These are phyloP conservation scores for Ceratina calcarata DNA, from an alignment of 1,140 invertebrate species.

Conservation along the genomic window DNA sequence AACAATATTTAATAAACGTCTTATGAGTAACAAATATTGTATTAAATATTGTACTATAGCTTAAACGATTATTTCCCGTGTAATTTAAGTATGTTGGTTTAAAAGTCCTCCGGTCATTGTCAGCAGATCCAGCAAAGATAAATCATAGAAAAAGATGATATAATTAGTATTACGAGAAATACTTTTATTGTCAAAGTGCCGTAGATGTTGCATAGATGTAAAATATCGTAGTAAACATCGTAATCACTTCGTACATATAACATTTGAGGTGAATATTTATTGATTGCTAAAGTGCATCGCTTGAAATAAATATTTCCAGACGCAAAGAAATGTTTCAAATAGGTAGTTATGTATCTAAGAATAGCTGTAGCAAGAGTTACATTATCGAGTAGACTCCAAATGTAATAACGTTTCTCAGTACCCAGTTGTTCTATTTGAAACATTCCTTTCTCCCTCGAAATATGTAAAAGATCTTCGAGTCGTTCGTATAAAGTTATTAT, in stretches of 20 bases:
- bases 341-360: not conserved
- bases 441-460: not conserved
- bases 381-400: not conserved
- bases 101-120: slow-evolving; percentile 21
- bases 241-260: slow-evolving; percentile 16
- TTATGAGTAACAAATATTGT: not conserved
- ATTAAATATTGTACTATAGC: not conserved
- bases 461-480: not conserved
- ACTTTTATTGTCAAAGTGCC: slow-evolving; percentile 29
- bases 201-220: slow-evolving; percentile 28
- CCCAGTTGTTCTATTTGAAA: not conserved
- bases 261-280: not conserved
- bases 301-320: not conserved
- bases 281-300: slow-evolving; percentile 5
- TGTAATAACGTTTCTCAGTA: not conserved
- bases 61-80: slow-evolving; percentile 1
- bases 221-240: not conserved
- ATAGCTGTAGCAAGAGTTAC: not conserved
- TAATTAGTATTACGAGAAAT: slow-evolving; percentile 42
- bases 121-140: slow-evolving; percentile 19
- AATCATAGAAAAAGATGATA: slow-evolving; percentile 1
- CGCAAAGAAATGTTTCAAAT: slow-evolving; percentile 11
- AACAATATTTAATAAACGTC: not conserved
- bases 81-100: slow-evolving; percentile 21
- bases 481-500: slow-evolving; percentile 3